Conservation (phyloP, 2,888 invertebrate genomes). For the Conchocele bisecta region DNA sequence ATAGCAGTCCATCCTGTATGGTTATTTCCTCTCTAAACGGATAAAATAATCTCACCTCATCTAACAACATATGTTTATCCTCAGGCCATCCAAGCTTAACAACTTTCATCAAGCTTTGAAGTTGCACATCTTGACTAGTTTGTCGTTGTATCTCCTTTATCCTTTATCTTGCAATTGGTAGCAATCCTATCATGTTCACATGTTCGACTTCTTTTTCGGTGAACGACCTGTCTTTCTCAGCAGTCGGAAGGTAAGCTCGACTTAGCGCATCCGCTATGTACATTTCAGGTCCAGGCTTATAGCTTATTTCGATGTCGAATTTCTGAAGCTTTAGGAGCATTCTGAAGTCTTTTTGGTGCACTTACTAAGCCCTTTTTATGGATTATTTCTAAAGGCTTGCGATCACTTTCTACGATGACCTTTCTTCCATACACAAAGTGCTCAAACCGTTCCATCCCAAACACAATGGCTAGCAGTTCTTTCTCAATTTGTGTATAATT, state of each 20-base stretch:
- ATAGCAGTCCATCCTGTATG: slow-evolving; percentile 43
- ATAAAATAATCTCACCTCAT: slow-evolving; percentile 40
- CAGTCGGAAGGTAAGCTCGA: too few relatives aligned
- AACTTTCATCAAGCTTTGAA: slow-evolving; percentile 20
- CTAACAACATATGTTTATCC: slow-evolving; percentile 9
- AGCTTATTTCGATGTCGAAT: slow-evolving; percentile 33
- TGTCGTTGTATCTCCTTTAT: too few relatives aligned
- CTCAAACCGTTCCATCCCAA: slow-evolving; percentile 45
- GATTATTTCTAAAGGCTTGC: slow-evolving; percentile 53
- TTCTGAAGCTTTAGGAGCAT: slow-evolving; percentile 58
- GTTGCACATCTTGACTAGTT: slow-evolving; percentile 33
- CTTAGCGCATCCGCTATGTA: too few relatives aligned
- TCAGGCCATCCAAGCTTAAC: slow-evolving; percentile 49
- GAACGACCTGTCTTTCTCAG: too few relatives aligned
- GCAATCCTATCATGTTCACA: too few relatives aligned
- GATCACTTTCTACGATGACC: slow-evolving; percentile 41
- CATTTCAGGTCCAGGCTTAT: too few relatives aligned
- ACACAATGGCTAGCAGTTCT: slow-evolving; percentile 53
- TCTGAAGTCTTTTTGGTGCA: slow-evolving; percentile 56
- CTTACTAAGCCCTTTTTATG: slow-evolving; percentile 35
- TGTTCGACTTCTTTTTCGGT: too few relatives aligned
- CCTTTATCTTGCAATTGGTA: too few relatives aligned
- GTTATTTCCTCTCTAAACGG: slow-evolving; percentile 48
- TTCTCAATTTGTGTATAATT: slow-evolving; percentile 60
- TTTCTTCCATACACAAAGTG: slow-evolving; percentile 41